Evolutionary conservation across 2,888 invertebrate species (phyloP).

Genomic region (Dione vanillae): DNA sequence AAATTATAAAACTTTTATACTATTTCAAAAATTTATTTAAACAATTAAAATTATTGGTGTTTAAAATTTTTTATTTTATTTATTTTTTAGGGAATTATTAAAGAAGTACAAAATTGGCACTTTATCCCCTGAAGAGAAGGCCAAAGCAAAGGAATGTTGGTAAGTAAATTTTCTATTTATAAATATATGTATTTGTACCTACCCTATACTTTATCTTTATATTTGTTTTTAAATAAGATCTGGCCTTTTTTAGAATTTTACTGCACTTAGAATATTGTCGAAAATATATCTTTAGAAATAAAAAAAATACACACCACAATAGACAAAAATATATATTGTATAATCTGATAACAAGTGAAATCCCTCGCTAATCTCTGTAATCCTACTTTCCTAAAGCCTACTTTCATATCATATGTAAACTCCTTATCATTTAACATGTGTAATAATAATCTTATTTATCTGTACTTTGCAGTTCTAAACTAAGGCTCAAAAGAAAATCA

Average conservation of each 20-base stretch:
- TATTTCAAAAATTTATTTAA: too few relatives aligned
- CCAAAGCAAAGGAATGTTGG: slow-evolving; percentile 49
- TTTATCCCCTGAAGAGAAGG: slow-evolving; percentile 63
- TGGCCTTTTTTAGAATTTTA: too few relatives aligned
- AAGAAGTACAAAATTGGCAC: slow-evolving; percentile 91
- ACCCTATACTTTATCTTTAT: too few relatives aligned
- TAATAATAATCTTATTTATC: slow-evolving; percentile 3
- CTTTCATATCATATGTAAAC: not conserved
- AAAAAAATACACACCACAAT: not conserved
- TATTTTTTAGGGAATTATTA: slow-evolving; percentile 88
- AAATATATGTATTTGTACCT: not conserved
- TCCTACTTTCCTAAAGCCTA: not conserved
- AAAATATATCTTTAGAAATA: too few relatives aligned
- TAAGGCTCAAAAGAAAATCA: slow-evolving; percentile 20
- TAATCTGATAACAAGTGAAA: not conserved
- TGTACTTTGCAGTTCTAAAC: slow-evolving; percentile 54
- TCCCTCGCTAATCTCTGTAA: not conserved
- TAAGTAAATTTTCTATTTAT: slow-evolving; percentile 49
- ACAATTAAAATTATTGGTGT: too few relatives aligned
- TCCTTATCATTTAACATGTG: not conserved
- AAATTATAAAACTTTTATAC: too few relatives aligned
- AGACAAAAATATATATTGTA: not conserved
- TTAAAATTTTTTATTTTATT: slow-evolving; percentile 51
- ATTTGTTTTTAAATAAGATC: too few relatives aligned
- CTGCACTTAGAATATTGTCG: too few relatives aligned